phyloP scores from a whole-genome alignment of 2,113 vertebrate genomes.

The Symphodus melops region DNA sequence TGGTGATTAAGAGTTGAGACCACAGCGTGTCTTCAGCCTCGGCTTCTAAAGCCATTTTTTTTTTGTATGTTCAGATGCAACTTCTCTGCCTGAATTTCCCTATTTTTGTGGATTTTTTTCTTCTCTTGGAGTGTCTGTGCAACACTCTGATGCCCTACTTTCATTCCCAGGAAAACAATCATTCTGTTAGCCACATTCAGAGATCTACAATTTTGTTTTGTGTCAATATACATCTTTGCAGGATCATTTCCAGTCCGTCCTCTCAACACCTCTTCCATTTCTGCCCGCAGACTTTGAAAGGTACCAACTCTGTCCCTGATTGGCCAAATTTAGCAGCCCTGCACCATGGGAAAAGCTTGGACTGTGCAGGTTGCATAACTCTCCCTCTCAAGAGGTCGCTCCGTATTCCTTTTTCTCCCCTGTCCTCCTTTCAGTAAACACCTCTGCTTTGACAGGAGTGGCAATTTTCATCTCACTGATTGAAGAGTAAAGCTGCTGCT shows the following conservation, averaged over 20 bases:
- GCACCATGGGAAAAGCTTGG: constrained; percentile 50
- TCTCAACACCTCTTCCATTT: constrained; percentile 42
- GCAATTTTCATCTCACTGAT: constrained; percentile 84
- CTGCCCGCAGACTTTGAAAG: constrained; percentile 24
- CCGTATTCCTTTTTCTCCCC: constrained; percentile 61
- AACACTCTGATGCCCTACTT: constrained; percentile 18
- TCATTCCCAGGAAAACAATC: constrained; percentile 31
- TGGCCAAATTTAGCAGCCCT: constrained; percentile 41
- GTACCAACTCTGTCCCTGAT: constrained; percentile 16
- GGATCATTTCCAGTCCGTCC: constrained; percentile 24
- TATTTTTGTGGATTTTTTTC: constrained; percentile 5
- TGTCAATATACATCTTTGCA: constrained; percentile 42
- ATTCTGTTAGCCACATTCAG: constrained; percentile 33
- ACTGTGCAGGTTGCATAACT: constrained; percentile 73
- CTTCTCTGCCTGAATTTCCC: constrained; percentile 12
- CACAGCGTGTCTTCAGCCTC: constrained; percentile 33
- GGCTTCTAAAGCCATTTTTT: constrained; percentile 10
- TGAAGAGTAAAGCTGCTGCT: constrained; percentile 81
- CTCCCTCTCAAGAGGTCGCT: constrained; percentile 68
- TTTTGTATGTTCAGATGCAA: constrained; percentile 4
- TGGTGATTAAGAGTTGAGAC: constrained; percentile 64
- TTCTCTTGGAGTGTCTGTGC: constrained; percentile 15
- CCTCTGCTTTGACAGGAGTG: constrained; percentile 80
- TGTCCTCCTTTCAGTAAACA: constrained; percentile 80
- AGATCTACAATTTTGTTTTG: constrained; percentile 51